Base-by-base conservation (phyloP, 2,113 vertebrate genomes). In the Dasyornis broadbenti region DNA sequence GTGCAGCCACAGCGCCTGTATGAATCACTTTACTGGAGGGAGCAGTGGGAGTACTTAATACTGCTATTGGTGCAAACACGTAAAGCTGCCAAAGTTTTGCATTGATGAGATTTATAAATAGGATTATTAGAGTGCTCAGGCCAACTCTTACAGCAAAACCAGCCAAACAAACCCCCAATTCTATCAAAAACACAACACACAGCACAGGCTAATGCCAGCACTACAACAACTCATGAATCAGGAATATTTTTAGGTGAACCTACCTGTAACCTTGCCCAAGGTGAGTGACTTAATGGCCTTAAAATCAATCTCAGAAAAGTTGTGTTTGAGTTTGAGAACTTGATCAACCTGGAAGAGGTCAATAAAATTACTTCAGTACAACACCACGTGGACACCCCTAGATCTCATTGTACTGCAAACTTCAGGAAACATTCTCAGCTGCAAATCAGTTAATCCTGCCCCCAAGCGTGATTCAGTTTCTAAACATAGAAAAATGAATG, bases 261-360 rank as follows among this genome's bases (percentile, higher is more conserved):
- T 98, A 99, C 99, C 98, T 98, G 98, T 96, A 96, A 99, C 97
- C 98, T 99, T 99, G 94, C 99, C 99, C 96, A 99, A 97, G 77
- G 98, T 99, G 90, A 99, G 97, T 39, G 99, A 99, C 94, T 98
- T 98, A 96, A 98, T 97, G 63, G 98, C 97, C 96, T 98, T 99
- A 96, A 99, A 98, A 89, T 99, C 98, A 20, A 95, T 97, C 80
- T 99, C 99, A 30, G 99, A 99, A 95, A 99, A 98, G 73, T 98
- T 99, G 94, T 99, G 99, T 92, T 98, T 99, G 95, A 98, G 97
- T 97, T 98, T 98, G 89, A 98, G 97, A 93, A 99, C 98, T 94
- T 99, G 98, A 97, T 99, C 99, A 96, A 99, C 97, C 99, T 99
- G 95, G 81, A 97, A 96, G 90, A 97, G 56, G 87, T 94, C 96